Conservation (phyloP, 1,140 invertebrate species). For the Drosophila sturtevanti region DNA sequence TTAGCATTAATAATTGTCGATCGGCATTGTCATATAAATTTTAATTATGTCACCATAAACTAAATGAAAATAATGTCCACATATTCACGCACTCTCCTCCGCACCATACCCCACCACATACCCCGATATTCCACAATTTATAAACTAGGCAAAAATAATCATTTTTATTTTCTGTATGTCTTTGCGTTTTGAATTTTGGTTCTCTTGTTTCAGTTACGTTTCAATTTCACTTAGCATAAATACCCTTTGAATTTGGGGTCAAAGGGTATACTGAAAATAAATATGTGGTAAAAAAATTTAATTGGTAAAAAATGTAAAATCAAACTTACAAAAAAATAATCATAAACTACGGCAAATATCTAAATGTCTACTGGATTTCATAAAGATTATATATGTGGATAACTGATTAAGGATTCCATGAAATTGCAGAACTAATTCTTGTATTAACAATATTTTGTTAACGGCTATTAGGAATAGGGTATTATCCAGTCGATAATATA, state of each 20-base stretch:
- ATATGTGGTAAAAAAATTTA: too few species aligned
- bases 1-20: constrained; percentile 13
- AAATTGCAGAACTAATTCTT: not conserved
- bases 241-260: not conserved
- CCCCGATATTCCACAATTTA: not conserved
- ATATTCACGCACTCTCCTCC: not conserved
- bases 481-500: not conserved
- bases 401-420: too few species aligned
- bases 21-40: constrained; percentile 53
- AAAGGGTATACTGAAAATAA: not conserved
- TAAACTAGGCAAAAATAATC: not conserved
- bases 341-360: too few species aligned
- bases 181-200: constrained; percentile 11
- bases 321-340: too few species aligned
- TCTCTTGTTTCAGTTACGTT: constrained; percentile 30
- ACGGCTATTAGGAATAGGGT: not conserved
- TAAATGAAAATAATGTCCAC: constrained; percentile 29
- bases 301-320: too few species aligned
- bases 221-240: constrained; percentile 4
- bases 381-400: too few species aligned
- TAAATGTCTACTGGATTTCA: too few species aligned
- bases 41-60: constrained; percentile 65
- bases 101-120: not conserved
- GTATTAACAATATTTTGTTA: not conserved
- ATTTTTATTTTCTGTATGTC: constrained; percentile 4